Percentiles rank a stretch among this genome's conserved stretches.
Conservation (phyloP, 2,113 vertebrate genomes). For the Dromaius novaehollandiae region DNA sequence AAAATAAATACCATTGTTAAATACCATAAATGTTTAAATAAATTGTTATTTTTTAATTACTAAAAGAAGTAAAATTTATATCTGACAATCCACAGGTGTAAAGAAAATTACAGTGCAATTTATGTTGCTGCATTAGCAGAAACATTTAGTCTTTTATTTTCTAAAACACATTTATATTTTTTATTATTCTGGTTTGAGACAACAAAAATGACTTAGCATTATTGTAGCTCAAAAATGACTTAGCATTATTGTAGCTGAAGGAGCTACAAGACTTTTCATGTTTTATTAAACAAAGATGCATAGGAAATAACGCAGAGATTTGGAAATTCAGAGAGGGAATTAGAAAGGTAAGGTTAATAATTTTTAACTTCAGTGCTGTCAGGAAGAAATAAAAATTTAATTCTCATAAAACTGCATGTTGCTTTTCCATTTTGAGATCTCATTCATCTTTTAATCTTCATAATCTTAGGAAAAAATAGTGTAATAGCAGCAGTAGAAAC, state of each 20-base stretch:
- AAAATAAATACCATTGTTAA: neutral
- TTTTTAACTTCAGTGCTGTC: neutral
- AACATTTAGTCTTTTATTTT: neutral
- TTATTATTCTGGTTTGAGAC: neutral
- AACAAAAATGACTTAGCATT: neutral
- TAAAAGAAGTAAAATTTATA: neutral
- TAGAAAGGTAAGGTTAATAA: neutral
- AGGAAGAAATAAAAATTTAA: slow-evolving; percentile 9
- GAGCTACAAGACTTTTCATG: neutral
- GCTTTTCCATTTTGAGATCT: slow-evolving; percentile 6
- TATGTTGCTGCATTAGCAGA: neutral
- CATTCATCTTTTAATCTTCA: slow-evolving; percentile 4
- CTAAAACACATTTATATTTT: neutral
- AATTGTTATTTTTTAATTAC: neutral
- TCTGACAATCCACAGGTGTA: neutral
- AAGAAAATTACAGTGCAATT: neutral
- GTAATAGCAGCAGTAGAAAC: neutral
- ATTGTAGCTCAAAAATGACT: neutral
- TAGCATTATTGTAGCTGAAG: neutral
- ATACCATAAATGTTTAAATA: neutral
- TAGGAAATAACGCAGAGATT: neutral
- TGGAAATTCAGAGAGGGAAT: neutral
- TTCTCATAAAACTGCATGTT: slow-evolving; percentile 2
- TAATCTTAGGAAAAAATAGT: neutral
- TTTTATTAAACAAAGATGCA: slow-evolving; percentile 1